phyloP scores from a whole-genome alignment of 1,140 invertebrate genomes.

The Drosophila nasuta region DNA sequence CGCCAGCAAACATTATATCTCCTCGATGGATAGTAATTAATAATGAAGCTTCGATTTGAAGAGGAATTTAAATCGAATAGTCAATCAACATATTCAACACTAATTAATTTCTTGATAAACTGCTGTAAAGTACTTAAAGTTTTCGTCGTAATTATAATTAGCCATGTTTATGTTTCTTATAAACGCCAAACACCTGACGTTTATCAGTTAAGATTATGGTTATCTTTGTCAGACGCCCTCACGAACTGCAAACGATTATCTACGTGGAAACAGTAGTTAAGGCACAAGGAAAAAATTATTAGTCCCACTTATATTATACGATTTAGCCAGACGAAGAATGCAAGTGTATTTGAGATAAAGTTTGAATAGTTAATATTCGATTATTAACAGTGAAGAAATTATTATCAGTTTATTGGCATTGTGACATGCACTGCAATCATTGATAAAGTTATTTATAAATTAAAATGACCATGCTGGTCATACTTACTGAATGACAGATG shows the following conservation, averaged over 20 bases:
- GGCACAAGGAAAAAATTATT: conserved; percentile 23
- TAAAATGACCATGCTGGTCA: too few species aligned
- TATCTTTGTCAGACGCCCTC: conserved; percentile 7
- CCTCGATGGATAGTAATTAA: not conserved
- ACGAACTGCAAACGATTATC: conserved; percentile 2
- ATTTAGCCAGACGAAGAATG: not conserved
- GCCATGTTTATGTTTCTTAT: not conserved
- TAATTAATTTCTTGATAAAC: conserved; percentile 8
- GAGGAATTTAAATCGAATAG: conserved; percentile 3
- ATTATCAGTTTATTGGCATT: too few species aligned
- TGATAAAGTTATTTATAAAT: too few species aligned
- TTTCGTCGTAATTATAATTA: not conserved
- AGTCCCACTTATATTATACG: not conserved
- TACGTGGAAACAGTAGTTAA: not conserved
- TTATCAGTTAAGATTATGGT: conserved; percentile 14
- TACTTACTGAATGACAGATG: too few species aligned
- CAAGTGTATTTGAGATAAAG: not conserved
- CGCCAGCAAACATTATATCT: conserved; percentile 11
- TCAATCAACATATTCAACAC: not conserved
- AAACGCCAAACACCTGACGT: not conserved
- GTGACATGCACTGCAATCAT: too few species aligned
- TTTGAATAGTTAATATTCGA: not conserved
- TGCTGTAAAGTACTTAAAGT: conserved; percentile 4
- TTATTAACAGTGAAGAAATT: not conserved
- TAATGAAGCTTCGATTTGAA: not conserved